Evolutionary conservation across 2,113 vertebrate species (phyloP), one percentile per base, ranked within the genome.

Genomic region (Piprites chloris): DNA sequence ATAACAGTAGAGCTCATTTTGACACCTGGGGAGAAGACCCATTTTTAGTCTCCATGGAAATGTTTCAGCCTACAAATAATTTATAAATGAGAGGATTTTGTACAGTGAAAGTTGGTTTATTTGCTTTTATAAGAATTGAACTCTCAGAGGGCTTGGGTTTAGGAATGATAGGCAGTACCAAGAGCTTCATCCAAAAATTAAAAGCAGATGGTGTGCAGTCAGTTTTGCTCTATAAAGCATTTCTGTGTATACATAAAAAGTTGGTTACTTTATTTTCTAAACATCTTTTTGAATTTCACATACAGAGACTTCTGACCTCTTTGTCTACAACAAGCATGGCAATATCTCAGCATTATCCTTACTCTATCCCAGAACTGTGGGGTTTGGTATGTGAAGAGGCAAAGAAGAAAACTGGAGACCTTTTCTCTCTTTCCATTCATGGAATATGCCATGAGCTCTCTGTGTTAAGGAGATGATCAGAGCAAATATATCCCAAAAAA

Each of bases 81-180:
- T 86, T 86, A 18, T 12, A 78, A 82, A 89, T 21, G 26, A 89
- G 37, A 75, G 17, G 30, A 69, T 61, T 42, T 41, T 65, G 23
- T 46, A 72, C 37, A 46, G 7, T 52, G 15, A 52, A 90, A 37
- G 19, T 35, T 91, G 49, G 49, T 41, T 83, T 85, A 69, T 96
- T 91, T 91, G 32, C 37, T 95, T 94, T 91, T 69, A 37, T 63
- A 91, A 93, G n/a, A 91, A 92, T n/a, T 44, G 26, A 89, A 85
- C 2, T 71, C 37, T 68, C 61, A n/a, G 58, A 85, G 46, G 73
- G 28, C 7, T 20, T 92, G 56, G 27, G 12, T 92, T 90, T 87
- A 84, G 69, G 44, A 95, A 93, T 75, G 21, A 9, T 52, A 58
- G 12, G 33, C 80, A 81, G 58, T 62, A 62, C 37, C 69, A 22